phyloP scores from a whole-genome alignment of 2,113 vertebrate species.

The Conger conger region DNA sequence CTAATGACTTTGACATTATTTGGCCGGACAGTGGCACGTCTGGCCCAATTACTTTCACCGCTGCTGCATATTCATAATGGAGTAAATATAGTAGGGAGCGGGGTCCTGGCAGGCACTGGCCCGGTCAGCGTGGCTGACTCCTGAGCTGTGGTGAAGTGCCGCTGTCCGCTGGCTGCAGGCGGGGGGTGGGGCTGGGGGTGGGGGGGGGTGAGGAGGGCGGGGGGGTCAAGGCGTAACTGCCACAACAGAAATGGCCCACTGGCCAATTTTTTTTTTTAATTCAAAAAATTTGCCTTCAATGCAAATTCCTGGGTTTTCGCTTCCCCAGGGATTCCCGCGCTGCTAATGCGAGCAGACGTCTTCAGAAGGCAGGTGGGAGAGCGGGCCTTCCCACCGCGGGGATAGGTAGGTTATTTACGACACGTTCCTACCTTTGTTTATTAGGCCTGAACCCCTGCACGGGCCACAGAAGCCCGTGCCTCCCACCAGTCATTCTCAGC shows the following conservation, averaged over 20 bases:
- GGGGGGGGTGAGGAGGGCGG: constrained; percentile 1
- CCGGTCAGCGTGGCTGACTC: constrained; percentile 77
- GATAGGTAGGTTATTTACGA: constrained; percentile 5
- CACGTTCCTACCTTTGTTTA: constrained; percentile 4
- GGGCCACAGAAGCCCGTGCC: background rate
- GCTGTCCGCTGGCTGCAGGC: constrained; percentile 59
- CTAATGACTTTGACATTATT: constrained; percentile 79
- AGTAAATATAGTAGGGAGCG: constrained; percentile 77
- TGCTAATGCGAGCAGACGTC: background rate
- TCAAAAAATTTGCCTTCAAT: background rate
- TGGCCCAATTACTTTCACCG: constrained; percentile 84
- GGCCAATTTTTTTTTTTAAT: constrained; percentile 42
- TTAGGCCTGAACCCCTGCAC: constrained; percentile 8
- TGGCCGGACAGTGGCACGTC: constrained; percentile 85
- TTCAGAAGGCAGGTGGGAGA: background rate
- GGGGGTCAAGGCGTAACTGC: constrained; percentile 37
- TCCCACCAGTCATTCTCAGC: constrained; percentile 16
- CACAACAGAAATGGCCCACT: constrained; percentile 34
- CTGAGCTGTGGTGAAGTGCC: constrained; percentile 77
- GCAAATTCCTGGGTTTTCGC: background rate
- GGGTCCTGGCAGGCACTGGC: constrained; percentile 58
- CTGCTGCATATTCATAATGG: constrained; percentile 87
- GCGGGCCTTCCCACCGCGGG: background rate
- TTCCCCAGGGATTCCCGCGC: background rate
- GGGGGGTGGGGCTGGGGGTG: constrained; percentile 60